Evolutionary conservation across 2,797 vertebrate species (phyloP).

Genomic region (Limosa lapponica): DNA sequence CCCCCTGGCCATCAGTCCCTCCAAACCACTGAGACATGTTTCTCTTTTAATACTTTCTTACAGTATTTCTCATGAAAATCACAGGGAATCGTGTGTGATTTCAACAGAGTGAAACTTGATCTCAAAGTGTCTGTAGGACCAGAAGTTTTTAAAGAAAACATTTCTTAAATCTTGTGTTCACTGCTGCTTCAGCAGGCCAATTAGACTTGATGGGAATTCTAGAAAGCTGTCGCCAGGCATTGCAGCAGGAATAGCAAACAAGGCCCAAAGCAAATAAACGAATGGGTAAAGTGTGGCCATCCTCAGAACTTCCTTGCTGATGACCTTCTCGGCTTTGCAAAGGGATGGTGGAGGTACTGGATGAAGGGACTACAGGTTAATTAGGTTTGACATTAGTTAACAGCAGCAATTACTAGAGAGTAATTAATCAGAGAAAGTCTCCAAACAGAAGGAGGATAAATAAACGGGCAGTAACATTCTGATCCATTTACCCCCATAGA

Average conservation of each 20-base stretch:
- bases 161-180: slow-evolving; percentile 82
- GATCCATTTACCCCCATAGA: slow-evolving; percentile 74
- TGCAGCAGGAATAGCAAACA: slow-evolving; percentile 89
- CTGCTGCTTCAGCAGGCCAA: slow-evolving; percentile 78
- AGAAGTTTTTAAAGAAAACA: slow-evolving; percentile 96
- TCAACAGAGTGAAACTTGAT: slow-evolving; percentile 85
- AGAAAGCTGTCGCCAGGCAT: slow-evolving; percentile 84
- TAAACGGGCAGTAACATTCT: slow-evolving; percentile 79
- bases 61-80: slow-evolving; percentile 78
- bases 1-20: slow-evolving; percentile 81
- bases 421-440: slow-evolving; percentile 88
- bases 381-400: slow-evolving; percentile 85
- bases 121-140: slow-evolving; percentile 87
- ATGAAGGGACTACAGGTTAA: slow-evolving; percentile 78
- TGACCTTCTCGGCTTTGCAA: slow-evolving; percentile 73
- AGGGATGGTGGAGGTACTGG: slow-evolving; percentile 65
- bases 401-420: slow-evolving; percentile 80
- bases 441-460: slow-evolving; percentile 86
- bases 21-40: slow-evolving; percentile 81
- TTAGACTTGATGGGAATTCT: slow-evolving; percentile 83
- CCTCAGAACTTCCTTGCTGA: slow-evolving; percentile 70
- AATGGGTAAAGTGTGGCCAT: slow-evolving; percentile 72
- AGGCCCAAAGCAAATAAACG: slow-evolving; percentile 89
- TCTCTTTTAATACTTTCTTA: slow-evolving; percentile 76
- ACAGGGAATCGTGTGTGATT: slow-evolving; percentile 86